These are phyloP conservation scores for Misgurnus mizolepis DNA, from an alignment of 2,113 vertebrate species.

Conservation along the genomic window DNA sequence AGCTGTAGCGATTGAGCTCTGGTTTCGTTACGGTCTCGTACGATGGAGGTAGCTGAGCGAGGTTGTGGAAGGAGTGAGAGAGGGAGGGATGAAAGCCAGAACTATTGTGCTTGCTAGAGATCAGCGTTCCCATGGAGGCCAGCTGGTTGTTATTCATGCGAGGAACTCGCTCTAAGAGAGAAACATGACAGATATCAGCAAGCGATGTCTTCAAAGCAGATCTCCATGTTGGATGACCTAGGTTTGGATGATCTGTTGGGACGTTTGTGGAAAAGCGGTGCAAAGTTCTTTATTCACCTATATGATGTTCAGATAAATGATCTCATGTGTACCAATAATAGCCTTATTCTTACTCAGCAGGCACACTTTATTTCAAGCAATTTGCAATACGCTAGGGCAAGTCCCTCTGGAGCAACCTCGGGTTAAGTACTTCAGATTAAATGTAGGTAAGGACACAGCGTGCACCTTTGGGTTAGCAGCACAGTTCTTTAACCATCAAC, in stretches of 20 bases:
- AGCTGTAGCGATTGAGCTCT: conserved; percentile 85
- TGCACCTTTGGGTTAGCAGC: conserved; percentile 2
- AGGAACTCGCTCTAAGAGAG: conserved; percentile 67
- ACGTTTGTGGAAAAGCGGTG: not conserved
- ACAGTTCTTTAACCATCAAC: not conserved
- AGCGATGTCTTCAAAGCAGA: not conserved
- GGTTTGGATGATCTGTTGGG: no score
- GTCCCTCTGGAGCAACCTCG: conserved; percentile 19
- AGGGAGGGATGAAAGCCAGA: conserved; percentile 71
- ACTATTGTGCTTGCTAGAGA: conserved; percentile 78
- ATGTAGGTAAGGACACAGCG: conserved; percentile 19
- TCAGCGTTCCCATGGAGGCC: conserved; percentile 69
- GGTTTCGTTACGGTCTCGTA: conserved; percentile 82
- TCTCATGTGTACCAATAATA: not conserved
- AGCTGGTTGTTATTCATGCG: conserved; percentile 78
- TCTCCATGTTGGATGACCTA: not conserved
- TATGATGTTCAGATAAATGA: no score
- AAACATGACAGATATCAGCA: not conserved
- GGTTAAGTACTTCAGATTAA: conserved; percentile 31
- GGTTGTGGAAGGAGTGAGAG: conserved; percentile 90
- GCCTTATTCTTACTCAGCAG: not conserved
- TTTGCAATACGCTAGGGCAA: not conserved
- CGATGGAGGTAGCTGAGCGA: conserved; percentile 87
- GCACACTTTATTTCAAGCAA: conserved; percentile 11
- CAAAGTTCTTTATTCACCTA: no score